Base-by-base conservation (phyloP, 2,797 vertebrate species). In the Xenentodon cancila region DNA sequence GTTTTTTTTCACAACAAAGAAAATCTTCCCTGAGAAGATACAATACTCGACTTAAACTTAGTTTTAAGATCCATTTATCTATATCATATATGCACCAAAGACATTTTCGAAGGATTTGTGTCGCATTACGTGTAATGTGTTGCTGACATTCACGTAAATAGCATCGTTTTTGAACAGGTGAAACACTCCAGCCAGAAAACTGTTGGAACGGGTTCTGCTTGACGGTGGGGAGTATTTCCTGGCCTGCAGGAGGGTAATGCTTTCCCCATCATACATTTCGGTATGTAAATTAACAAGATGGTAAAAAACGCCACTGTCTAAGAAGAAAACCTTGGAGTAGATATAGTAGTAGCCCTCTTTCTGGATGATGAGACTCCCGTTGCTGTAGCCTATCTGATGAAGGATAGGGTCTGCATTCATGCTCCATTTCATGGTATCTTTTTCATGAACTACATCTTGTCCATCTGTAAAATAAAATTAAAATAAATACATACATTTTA, bases 51-150 rank as follows among this genome's bases (percentile, higher is more conserved):
- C 30, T 42, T 15, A 18, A 9, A n/a, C 9, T 66, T 25, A 18
- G 6, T 27, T 1, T 6, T 62, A 4, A 1, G 22, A 18, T 47
- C 62, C 3, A 20, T n/a, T 5, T 30, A 32, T 59, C 68, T 76
- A 94, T 62, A 94, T 73, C 93, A 93, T 92, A 49, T 68, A 93
- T 7, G 84, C 81, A 16, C 93, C 93, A 53, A 94, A 93, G 58
- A 79, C 40, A 53, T 92, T 94, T 18, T 91, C 88, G 6, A 0
- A 64, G 1, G 81, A 0, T 0, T 1, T 16, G 5, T 66, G 32
- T 2, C 49, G 60, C 3, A 34, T 0, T 7, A 93, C 27, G 6
- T 71, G 43, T 4, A 48, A 9, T 44, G 75, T 72, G n/a, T 79
- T 30, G 12, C 62, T 82, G 20, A 92, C 89, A 5, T 54, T 47